Base-by-base conservation (phyloP, 2,113 vertebrate genomes). In the Syngnathus typhle region DNA sequence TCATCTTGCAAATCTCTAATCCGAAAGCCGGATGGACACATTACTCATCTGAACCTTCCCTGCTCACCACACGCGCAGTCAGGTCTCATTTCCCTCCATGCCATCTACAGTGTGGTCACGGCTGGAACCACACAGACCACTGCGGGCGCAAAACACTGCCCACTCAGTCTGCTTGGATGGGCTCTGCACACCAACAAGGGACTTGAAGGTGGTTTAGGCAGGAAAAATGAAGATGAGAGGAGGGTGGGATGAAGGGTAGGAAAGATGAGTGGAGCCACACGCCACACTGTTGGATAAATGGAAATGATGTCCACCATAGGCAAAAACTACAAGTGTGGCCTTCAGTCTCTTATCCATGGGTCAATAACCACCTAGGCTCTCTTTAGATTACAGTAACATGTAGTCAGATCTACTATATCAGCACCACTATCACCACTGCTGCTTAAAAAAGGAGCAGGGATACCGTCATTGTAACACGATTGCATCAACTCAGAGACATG, bases 361-460 rank as follows among this genome's bases (percentile, higher is more conserved):
- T 92, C 88, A 91, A 92, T 92, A 92, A 79, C 81, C 77, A 78
- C 77, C 77, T 71, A 60, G 80, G 78, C 83, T 89, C 88, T 81
- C 80, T 85, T 77, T 89, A 75, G 89, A 88, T 87, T 82, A 84
- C 79, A 63, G 85, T 77, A 81, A 81, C 90, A 87, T 89, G 85
- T 88, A 90, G 87, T 86, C 89, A 90, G 88, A 91, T 92, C 74
- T 85, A 23, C 23, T 23, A 90, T 92, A 93, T 94, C 90, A 71
- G 91, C 68, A 89, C 89, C 89, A 81, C 86, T 82, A 91, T 86
- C 82, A 88, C 84, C 82, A 76, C 66, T 68, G 44, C 84, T 89
- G 89, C 82, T 82, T 85, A 87, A 86, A 87, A 86, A 87, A 85
- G 78, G 79, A 77, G 75, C 70, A 81, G 79, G 83, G 80, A 86